These are phyloP conservation scores for Camelus dromedarius DNA, from an alignment of 2,113 vertebrate genomes.

Conservation along the genomic window DNA sequence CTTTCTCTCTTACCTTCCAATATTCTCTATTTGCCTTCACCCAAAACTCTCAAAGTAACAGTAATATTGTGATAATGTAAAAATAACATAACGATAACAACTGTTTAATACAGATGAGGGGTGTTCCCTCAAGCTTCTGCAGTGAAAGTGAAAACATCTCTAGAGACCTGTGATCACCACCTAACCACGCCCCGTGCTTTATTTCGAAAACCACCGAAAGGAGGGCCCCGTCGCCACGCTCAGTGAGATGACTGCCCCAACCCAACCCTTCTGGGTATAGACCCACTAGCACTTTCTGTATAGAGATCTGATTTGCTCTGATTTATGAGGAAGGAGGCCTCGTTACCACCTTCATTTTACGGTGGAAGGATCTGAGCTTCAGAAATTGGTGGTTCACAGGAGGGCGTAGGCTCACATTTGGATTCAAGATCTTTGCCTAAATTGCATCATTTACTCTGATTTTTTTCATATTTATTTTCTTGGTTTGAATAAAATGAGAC, in stretches of 20 bases:
- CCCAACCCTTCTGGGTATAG: fast-evolving
- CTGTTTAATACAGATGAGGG: not conserved
- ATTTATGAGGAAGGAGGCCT: fast-evolving
- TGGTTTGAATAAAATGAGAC: constrained; percentile 54
- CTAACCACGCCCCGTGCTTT: fast-evolving
- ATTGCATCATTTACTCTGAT: not conserved
- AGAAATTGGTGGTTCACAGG: fast-evolving
- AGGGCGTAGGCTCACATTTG: not conserved
- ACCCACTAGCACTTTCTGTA: not conserved
- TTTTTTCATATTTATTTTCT: constrained; percentile 58
- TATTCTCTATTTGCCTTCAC: not conserved
- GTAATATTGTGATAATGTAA: not conserved
- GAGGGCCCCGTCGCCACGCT: not conserved
- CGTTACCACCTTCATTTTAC: fast-evolving
- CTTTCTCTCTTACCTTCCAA: not conserved
- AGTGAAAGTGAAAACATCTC: not conserved
- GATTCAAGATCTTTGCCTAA: not conserved
- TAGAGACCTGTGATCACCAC: fast-evolving
- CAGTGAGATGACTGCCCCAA: fast-evolving
- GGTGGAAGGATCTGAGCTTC: too few species aligned
- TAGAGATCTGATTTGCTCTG: not conserved
- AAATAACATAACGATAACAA: not conserved
- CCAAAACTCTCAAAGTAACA: not conserved
- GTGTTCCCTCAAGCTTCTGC: not conserved
- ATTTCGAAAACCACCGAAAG: too few species aligned